Evolutionary conservation across 2,113 vertebrate genomes (phyloP), one percentile per base, ranked within the genome.

Genomic region (Colaptes auratus): DNA sequence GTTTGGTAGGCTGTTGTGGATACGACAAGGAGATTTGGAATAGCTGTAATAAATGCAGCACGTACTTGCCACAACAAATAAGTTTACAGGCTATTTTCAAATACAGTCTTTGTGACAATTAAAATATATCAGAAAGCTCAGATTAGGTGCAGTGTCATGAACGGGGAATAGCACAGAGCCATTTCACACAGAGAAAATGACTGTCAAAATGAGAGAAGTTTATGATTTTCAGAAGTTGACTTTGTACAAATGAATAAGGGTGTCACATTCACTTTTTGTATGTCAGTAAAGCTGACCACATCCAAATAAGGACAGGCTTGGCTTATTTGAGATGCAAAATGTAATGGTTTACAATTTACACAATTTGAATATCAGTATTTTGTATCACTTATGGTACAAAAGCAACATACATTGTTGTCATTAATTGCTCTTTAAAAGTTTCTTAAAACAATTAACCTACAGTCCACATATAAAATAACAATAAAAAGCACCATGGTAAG

Each of bases 401-500:
- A 72, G 12, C 20, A 82, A 65, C 83, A 87, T 17, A 42, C 17
- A 48, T 12, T 5, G 16, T 48, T 67, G n/a, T 86, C 72, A 6
- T 20, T 75, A 73, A 46, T 58, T 19, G 5, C 11, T 73, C 44
- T 79, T 55, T 82, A 63, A 52, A 81, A 66, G 6, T 63, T 93
- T 71, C 61, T 86, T 71, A 58, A 73, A 82, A 31, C 9, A 88
- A 28, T 46, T 48, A 58, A 19, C 23, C 16, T 60, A 27, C 8
- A 5, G 24, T 53, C 28, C 21, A 63, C 85, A 9, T 31, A 83
- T 33, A 82, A 91, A 79, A n/a, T 12, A 5, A 2, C 7, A 20
- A 2, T 8, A 9, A 48, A 88, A 67, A 10, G 25, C 4, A 5
- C 2, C 52, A 52, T 52, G 0, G 0, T 36, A 31, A 30, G 23